These are phyloP conservation scores for Isaurus tuberculatus DNA, from an alignment of 92 coral and sea anemone genomes.

Conservation along the genomic window DNA sequence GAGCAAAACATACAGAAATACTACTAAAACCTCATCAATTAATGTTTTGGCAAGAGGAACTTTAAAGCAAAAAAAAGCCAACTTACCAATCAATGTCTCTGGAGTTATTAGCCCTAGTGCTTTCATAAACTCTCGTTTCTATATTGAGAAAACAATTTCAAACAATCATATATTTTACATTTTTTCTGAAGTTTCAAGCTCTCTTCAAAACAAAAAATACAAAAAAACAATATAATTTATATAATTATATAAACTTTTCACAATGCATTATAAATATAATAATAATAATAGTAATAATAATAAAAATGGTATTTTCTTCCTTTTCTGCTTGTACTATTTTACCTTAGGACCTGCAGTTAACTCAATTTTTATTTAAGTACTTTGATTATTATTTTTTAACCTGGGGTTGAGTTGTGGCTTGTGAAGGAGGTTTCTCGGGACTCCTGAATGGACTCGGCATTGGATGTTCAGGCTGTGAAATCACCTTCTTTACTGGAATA, in stretches of 20 bases:
- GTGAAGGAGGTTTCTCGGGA: neutral
- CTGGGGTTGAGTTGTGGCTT: slow-evolving; percentile 10
- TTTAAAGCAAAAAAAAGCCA: neutral
- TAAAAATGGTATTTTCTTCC: too few relatives aligned
- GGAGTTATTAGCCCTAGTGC: slow-evolving; percentile 91
- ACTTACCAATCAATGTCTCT: slow-evolving; percentile 81
- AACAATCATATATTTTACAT: neutral
- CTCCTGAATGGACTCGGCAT: slow-evolving; percentile 8
- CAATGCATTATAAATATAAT: too few relatives aligned
- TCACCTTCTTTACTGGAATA: neutral
- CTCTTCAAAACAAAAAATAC: too few relatives aligned
- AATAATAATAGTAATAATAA: too few relatives aligned
- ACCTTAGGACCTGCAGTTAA: too few relatives aligned
- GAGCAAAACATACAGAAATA: too few relatives aligned
- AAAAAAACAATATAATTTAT: too few relatives aligned
- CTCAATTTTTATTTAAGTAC: too few relatives aligned
- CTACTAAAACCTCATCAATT: neutral
- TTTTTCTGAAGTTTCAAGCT: too few relatives aligned
- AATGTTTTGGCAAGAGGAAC: neutral
- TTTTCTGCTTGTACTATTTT: too few relatives aligned
- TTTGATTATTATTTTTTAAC: neutral
- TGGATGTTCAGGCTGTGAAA: slow-evolving; percentile 10
- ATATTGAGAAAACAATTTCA: slow-evolving; percentile 4
- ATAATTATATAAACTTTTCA: too few relatives aligned
- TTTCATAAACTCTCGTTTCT: slow-evolving; percentile 91